phyloP scores from a whole-genome alignment of 2,888 invertebrate genomes.

The Synanthedon tipuliformis region DNA sequence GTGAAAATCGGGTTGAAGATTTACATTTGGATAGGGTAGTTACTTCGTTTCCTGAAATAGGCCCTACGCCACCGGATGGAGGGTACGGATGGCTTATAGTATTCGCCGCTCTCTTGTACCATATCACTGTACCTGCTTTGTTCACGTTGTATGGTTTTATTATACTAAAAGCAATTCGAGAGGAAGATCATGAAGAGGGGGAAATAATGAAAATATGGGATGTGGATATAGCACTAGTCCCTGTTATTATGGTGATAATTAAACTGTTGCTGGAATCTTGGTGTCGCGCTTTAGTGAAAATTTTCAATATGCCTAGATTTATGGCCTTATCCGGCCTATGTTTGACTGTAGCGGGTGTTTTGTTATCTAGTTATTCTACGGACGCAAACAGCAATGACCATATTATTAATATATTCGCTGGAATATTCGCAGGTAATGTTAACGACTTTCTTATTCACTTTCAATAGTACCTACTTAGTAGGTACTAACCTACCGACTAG shows the following conservation, averaged over 20 bases:
- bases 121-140: slow-evolving; percentile 70
- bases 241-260: slow-evolving; percentile 71
- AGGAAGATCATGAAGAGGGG: slow-evolving; percentile 52
- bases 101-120: slow-evolving; percentile 68
- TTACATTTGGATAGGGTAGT: slow-evolving; percentile 71
- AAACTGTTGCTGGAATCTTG: slow-evolving; percentile 72
- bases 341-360: slow-evolving; percentile 68
- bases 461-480: no score
- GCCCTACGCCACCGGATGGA: slow-evolving; percentile 74
- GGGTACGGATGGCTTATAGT: slow-evolving; percentile 77
- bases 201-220: slow-evolving; percentile 66
- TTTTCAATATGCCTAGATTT: slow-evolving; percentile 70
- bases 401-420: slow-evolving; percentile 61
- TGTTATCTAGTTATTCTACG: slow-evolving; percentile 62
- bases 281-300: slow-evolving; percentile 66
- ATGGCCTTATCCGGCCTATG: slow-evolving; percentile 70
- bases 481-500: no score
- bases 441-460: no score
- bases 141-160: slow-evolving; percentile 68
- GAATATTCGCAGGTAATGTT: slow-evolving; percentile 60
- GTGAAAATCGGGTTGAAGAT: slow-evolving; percentile 36
- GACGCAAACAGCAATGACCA: slow-evolving; percentile 54
- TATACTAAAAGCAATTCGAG: slow-evolving; percentile 59
- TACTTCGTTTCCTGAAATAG: slow-evolving; percentile 74
- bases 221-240: slow-evolving; percentile 69